Percentiles rank a stretch among this genome's conserved stretches.
phyloP scores from a whole-genome alignment of 2,797 vertebrate species.

The Enteromius thamalakanensis region DNA sequence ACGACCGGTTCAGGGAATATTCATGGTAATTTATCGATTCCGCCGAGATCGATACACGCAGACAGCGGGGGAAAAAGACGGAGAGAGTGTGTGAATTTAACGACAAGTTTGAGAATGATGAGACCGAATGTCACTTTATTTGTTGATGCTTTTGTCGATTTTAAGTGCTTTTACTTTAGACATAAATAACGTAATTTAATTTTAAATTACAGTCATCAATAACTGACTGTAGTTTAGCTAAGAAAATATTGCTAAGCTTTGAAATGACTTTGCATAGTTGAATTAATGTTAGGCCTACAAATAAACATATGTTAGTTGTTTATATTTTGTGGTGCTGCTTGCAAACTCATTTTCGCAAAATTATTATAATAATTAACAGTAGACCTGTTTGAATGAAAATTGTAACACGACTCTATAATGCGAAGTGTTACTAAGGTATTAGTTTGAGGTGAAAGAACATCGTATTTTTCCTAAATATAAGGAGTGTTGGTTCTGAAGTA shows the following conservation, averaged over 20 bases:
- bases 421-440: not conserved
- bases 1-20: slow-evolving; percentile 73
- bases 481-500: slow-evolving; percentile 4
- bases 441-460: not conserved
- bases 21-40: slow-evolving; percentile 88
- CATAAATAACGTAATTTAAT: slow-evolving; percentile 13
- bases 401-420: not conserved
- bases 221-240: not conserved
- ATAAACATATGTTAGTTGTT: not conserved
- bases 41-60: slow-evolving; percentile 77
- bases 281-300: not conserved
- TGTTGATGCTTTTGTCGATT: slow-evolving; percentile 21
- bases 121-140: slow-evolving; percentile 25
- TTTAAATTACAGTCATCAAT: not conserved
- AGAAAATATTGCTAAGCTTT: not conserved
- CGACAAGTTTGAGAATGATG: slow-evolving; percentile 44
- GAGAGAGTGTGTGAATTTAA: slow-evolving; percentile 67
- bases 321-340: not conserved
- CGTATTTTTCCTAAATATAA: not conserved
- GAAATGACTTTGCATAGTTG: slow-evolving; percentile 12
- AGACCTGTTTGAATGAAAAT: not conserved
- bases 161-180: slow-evolving; percentile 15
- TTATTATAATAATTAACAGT: not conserved
- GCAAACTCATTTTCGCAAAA: not conserved
- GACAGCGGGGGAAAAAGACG: slow-evolving; percentile 73